Evolutionary conservation across 2,888 invertebrate genomes (phyloP).

Genomic region (Scaptomyza caliginosa): DNA sequence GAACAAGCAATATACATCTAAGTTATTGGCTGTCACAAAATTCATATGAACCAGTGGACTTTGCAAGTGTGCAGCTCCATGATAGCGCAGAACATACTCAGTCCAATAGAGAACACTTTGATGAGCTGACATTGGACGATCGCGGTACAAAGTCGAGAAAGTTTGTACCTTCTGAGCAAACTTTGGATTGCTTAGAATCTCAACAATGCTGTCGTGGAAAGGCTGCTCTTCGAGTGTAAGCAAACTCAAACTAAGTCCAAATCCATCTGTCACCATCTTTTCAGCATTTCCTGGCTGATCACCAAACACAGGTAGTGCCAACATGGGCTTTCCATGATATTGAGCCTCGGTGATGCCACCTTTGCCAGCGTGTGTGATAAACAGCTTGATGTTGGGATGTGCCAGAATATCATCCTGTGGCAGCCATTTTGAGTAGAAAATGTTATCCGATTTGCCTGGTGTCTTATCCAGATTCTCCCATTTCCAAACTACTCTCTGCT

Average conservation of each 20-base stretch:
- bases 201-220: constrained; percentile 50
- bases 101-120: constrained; percentile 86
- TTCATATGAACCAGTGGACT: constrained; percentile 85
- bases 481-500: constrained; percentile 88
- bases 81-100: constrained; percentile 86
- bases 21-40: constrained; percentile 84
- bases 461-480: constrained; percentile 86
- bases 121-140: constrained; percentile 85
- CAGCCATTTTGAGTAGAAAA: constrained; percentile 86
- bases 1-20: constrained; percentile 83
- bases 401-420: constrained; percentile 88
- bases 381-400: constrained; percentile 86
- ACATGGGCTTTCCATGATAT: constrained; percentile 86
- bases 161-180: constrained; percentile 79
- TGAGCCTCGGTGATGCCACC: constrained; percentile 87
- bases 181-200: constrained; percentile 69
- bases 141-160: constrained; percentile 85
- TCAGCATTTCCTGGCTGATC: constrained; percentile 77
- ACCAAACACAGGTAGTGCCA: constrained; percentile 80
- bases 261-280: constrained; percentile 63
- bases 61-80: constrained; percentile 85
- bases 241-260: constrained; percentile 63
- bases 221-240: constrained; percentile 56
- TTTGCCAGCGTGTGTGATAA: constrained; percentile 88
- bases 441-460: constrained; percentile 83